A percentile compares a stretch with the other conserved stretches of the same genome.
phyloP scores from a whole-genome alignment of 2,113 vertebrate species.

The Odontophorus gujanensis region DNA sequence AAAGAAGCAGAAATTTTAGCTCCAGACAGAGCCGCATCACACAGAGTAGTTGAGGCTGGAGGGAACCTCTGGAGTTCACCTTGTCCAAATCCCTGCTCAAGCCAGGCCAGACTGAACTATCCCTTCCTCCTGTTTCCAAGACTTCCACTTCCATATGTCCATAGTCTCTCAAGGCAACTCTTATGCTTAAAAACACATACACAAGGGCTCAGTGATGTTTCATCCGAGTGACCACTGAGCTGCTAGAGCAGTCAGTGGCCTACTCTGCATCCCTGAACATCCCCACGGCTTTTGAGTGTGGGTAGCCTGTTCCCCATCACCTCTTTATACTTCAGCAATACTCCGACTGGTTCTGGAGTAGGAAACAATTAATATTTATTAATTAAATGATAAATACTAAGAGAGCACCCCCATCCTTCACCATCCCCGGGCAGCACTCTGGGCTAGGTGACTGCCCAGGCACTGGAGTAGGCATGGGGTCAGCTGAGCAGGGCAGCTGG shows the following conservation, averaged over 20 bases:
- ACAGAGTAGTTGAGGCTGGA: neutral
- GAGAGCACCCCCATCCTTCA: neutral
- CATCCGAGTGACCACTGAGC: neutral
- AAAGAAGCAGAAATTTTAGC: neutral
- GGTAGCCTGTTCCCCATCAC: fast-evolving
- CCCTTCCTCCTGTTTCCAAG: neutral
- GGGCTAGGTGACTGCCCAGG: neutral
- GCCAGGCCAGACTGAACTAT: neutral
- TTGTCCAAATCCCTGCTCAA: neutral
- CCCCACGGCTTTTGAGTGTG: neutral
- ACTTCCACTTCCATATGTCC: neutral
- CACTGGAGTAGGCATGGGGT: constrained; percentile 9
- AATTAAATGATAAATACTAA: no score
- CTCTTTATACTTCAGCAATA: neutral
- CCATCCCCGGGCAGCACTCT: neutral
- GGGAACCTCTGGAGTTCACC: neutral
- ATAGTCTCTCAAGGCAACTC: neutral
- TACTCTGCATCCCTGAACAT: fast-evolving
- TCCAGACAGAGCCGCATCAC: neutral
- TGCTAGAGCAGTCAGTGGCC: neutral
- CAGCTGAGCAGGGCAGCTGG: constrained; percentile 64
- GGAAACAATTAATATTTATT: neutral
- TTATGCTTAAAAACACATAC: neutral
- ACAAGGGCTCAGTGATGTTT: neutral
- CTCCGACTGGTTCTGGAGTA: neutral